Evolutionary conservation across 2,113 vertebrate species (phyloP).

Genomic region (Felis catus): DNA sequence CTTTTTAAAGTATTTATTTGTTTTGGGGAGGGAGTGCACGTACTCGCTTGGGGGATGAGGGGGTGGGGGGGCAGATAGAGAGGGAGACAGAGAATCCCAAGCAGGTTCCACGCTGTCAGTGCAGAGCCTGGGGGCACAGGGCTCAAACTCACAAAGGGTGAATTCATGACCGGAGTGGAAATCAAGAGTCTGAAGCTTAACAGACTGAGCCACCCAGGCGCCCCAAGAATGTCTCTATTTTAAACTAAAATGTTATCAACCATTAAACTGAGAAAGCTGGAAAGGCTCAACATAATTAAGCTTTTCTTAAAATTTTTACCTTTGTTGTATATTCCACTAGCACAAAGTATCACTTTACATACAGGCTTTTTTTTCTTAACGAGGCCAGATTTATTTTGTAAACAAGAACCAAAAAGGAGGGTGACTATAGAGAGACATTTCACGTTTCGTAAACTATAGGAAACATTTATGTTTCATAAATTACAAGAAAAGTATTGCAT

Average conservation of each 20-base stretch:
- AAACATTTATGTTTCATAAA: background rate
- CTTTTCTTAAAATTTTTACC: background rate
- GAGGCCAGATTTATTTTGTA: background rate
- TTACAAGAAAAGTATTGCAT: background rate
- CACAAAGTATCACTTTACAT: background rate
- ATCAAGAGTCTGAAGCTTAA: background rate
- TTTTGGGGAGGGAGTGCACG: background rate
- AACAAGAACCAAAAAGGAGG: background rate
- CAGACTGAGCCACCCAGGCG: background rate
- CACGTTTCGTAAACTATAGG: background rate
- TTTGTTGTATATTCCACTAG: background rate
- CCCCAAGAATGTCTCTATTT: background rate
- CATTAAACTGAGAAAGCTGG: background rate
- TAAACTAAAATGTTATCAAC: constrained; percentile 28
- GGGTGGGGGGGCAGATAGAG: too few relatives aligned
- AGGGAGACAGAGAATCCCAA: too few relatives aligned
- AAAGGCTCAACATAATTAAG: background rate
- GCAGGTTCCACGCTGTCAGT: too few relatives aligned
- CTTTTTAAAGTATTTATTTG: background rate
- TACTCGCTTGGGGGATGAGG: too few relatives aligned
- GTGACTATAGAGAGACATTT: background rate
- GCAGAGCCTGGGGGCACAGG: too few relatives aligned
- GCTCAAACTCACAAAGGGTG: too few relatives aligned
- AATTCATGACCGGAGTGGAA: background rate
- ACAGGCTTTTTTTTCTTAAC: background rate